Conservation (phyloP, 2,888 invertebrate species). For the Ischnura elegans region DNA sequence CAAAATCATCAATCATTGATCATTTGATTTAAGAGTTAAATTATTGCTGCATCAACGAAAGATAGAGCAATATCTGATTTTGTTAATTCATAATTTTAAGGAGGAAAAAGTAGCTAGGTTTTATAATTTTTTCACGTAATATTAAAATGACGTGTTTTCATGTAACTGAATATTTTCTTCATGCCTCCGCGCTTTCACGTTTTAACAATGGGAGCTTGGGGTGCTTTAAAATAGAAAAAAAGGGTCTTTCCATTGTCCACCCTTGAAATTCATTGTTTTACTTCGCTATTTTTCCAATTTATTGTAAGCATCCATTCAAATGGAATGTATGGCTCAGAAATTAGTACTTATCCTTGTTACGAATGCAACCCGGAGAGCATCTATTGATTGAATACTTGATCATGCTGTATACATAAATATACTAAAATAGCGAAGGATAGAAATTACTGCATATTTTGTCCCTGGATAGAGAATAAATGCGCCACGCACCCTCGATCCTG, state of each 20-base stretch:
- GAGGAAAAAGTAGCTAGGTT: neutral
- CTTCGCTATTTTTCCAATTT: too few species aligned
- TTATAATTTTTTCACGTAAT: neutral
- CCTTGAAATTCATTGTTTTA: neutral
- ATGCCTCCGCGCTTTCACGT: neutral
- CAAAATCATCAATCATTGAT: too few species aligned
- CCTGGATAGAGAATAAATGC: neutral
- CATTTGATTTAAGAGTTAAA: too few species aligned
- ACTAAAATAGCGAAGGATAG: neutral
- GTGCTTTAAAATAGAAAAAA: neutral
- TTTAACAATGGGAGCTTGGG: neutral
- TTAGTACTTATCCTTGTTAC: neutral
- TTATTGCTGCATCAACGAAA: too few species aligned
- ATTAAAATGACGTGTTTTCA: neutral
- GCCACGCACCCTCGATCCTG: neutral
- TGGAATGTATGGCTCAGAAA: neutral
- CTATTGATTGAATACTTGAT: neutral
- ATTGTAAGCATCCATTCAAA: neutral
- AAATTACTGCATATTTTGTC: neutral
- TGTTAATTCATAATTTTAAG: neutral
- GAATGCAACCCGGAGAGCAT: neutral
- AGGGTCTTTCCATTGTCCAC: neutral
- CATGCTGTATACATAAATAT: neutral
- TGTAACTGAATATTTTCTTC: neutral
- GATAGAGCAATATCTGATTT: neutral